phyloP scores from a whole-genome alignment of 2,888 invertebrate genomes.

The Chrysina gloriosa region DNA sequence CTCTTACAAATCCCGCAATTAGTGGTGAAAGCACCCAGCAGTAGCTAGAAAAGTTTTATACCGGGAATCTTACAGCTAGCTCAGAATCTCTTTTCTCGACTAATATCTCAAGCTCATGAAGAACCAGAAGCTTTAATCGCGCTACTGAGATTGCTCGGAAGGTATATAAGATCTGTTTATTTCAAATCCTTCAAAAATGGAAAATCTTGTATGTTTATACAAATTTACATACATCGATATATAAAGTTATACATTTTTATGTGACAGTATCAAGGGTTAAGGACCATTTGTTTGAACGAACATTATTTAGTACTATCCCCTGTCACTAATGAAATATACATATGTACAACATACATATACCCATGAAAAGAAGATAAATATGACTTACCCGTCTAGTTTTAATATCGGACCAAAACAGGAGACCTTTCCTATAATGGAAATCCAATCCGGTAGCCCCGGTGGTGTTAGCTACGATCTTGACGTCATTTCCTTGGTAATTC shows the following conservation, averaged over 20 bases:
- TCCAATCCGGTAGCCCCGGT: constrained; percentile 89
- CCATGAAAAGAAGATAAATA: not conserved
- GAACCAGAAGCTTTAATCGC: constrained; percentile 67
- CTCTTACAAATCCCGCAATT: constrained; percentile 72
- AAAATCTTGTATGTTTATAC: no score
- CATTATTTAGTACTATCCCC: no score
- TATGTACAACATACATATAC: no score
- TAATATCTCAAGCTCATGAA: constrained; percentile 62
- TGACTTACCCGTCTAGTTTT: constrained; percentile 84
- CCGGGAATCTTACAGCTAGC: constrained; percentile 74
- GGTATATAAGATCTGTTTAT: constrained; percentile 58
- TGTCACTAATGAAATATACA: no score
- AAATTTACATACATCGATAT: no score
- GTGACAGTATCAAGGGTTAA: no score
- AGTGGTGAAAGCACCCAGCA: constrained; percentile 75
- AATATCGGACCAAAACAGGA: constrained; percentile 90
- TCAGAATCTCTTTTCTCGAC: constrained; percentile 74
- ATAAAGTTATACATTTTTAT: no score
- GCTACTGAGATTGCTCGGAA: constrained; percentile 65
- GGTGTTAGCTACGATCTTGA: constrained; percentile 79
- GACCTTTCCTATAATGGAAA: constrained; percentile 80
- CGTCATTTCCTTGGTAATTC: constrained; percentile 74
- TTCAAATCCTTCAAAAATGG: not conserved
- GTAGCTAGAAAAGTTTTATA: constrained; percentile 72
- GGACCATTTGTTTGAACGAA: no score